Evolutionary conservation across 2,113 vertebrate species (phyloP).

Genomic region (Chauna torquata): DNA sequence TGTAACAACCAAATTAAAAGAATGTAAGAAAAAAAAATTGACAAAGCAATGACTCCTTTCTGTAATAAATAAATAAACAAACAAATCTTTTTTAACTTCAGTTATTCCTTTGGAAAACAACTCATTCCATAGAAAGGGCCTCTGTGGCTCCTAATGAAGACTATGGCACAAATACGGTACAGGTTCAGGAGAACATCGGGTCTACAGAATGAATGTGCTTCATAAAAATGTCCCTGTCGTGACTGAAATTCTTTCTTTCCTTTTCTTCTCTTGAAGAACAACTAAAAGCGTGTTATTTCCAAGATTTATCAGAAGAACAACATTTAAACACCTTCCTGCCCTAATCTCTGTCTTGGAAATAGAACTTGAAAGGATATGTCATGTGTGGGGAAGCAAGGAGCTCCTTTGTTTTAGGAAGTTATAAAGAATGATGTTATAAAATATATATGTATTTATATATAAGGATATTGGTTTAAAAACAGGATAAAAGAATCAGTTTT

Average conservation of each 20-base stretch:
- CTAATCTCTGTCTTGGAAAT: not conserved
- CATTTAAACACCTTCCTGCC: not conserved
- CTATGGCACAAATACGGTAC: not conserved
- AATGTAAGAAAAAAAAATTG: not conserved
- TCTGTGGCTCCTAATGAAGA: not conserved
- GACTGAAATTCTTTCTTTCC: not conserved
- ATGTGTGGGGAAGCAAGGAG: not conserved
- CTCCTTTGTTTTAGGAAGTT: not conserved
- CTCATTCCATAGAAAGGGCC: not conserved
- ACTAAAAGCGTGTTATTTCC: not conserved
- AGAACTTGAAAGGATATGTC: not conserved
- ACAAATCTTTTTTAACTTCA: not conserved
- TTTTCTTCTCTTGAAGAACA: not conserved
- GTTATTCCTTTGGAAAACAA: not conserved
- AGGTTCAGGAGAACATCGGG: not conserved
- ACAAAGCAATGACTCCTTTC: not conserved
- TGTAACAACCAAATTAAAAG: not conserved
- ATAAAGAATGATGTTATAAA: not conserved
- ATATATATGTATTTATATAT: too few species aligned
- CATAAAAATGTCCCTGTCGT: not conserved
- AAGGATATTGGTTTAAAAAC: not conserved
- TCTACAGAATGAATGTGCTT: fast-evolving
- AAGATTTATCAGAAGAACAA: not conserved
- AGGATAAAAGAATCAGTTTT: not conserved
- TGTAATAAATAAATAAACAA: not conserved